Percentiles rank a stretch among this genome's conserved stretches.
Evolutionary conservation across 2,797 vertebrate genomes (phyloP).

Genomic region (Pangasius mekongensis): DNA sequence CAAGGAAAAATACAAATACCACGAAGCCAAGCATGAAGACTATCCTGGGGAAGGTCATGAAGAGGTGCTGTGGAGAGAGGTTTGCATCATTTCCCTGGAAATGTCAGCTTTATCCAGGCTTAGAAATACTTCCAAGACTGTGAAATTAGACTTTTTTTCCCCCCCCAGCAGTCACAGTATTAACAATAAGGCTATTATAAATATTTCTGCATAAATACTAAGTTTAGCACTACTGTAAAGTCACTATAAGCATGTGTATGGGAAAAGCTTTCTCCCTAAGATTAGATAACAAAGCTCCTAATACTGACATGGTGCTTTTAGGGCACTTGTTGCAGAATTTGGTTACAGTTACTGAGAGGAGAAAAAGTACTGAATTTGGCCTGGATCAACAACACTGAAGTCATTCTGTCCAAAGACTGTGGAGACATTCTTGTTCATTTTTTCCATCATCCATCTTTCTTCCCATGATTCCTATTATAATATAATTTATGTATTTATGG

Average conservation of each 20-base stretch:
- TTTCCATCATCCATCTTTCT: background rate
- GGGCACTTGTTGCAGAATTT: background rate
- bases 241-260: background rate
- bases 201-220: background rate
- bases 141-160: background rate
- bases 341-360: background rate
- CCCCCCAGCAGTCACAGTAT: background rate
- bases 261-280: background rate
- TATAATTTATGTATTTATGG: background rate
- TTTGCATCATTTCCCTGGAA: background rate
- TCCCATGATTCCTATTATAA: background rate
- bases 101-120: background rate
- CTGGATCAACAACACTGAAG: conserved; percentile 9
- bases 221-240: background rate
- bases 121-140: background rate
- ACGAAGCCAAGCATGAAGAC: conserved; percentile 94
- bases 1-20: conserved; percentile 82
- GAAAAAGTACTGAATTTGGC: background rate
- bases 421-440: background rate
- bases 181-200: background rate
- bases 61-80: conserved; percentile 82
- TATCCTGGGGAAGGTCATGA: conserved; percentile 91
- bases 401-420: background rate
- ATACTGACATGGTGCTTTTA: background rate
- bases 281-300: background rate